Evolutionary conservation across 2,113 vertebrate species (phyloP), one percentile per base, ranked within the genome.

Genomic region (Hemibagrus wyckioides): DNA sequence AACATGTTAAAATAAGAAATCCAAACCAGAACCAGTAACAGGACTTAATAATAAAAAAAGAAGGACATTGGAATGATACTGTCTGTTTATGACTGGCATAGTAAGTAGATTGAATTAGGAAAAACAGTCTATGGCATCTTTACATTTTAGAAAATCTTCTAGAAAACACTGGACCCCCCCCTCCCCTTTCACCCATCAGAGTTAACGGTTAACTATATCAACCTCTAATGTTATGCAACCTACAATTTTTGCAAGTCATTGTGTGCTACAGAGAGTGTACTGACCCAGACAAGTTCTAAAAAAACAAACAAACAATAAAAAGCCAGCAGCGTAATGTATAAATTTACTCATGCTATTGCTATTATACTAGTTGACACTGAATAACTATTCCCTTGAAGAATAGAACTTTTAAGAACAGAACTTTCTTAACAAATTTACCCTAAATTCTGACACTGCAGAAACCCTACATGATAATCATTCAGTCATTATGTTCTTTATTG

Each of bases 191-290:
- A 61, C 33, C 33, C 14, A 19, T 21, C 61, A 36, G 17, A 30
- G 80, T 90, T 88, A 86, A 79, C 7, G 15, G 50, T 59, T 81
- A 41, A 79, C 54, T 69, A 25, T 28, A 82, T 80, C 41, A 50
- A 61, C 28, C 9, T 39, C 23, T 19, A 19, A 28, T 41, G 36
- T 88, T 90, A 56, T 75, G 56, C 17, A 90, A 90, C 23, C 4
- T 52, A 44, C 28, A 57, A 17, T 83, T 83, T 89, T 30, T 86
- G 89, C 86, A 90, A 88, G 80, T 85, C 86, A 89, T n/a, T 88
- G 83, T 83, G 71, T 59, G 69, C 52, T 14, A n/a, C 7, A 48
- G n/a, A 41, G 50, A 77, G 52, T 57, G 63, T 21, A 83, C 14
- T 48, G 59, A 86, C 77, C 21, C 61, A 77, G 57, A 19, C 41